Conservation (phyloP, 2,113 vertebrate species). For the Lagopus leucura region DNA sequence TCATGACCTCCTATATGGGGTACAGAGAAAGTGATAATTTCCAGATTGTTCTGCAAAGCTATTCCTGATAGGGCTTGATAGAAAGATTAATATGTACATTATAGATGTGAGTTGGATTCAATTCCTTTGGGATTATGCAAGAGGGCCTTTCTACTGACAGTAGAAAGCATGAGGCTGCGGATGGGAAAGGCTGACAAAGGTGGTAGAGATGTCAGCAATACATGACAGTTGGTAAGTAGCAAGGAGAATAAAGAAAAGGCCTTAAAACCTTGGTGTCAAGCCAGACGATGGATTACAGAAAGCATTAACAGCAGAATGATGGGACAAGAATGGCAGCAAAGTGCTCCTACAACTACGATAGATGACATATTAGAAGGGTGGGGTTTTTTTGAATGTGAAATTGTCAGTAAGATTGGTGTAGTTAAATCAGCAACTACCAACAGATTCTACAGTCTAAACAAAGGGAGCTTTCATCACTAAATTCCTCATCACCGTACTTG, state of each 20-base stretch:
- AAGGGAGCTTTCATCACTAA: neutral
- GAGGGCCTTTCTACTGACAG: neutral
- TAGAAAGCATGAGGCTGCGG: neutral
- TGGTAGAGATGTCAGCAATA: constrained; percentile 2
- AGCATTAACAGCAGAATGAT: constrained; percentile 12
- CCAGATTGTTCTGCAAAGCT: neutral
- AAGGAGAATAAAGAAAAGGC: neutral
- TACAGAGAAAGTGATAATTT: neutral
- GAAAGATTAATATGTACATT: neutral
- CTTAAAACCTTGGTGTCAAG: neutral
- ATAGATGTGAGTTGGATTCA: neutral
- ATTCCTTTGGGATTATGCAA: constrained; percentile 2
- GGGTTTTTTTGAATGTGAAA: neutral
- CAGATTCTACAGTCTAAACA: neutral
- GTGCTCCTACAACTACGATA: neutral
- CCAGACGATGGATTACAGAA: constrained; percentile 29
- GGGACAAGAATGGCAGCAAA: neutral
- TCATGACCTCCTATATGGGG: neutral
- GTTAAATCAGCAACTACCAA: neutral
- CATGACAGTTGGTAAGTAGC: neutral
- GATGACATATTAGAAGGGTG: neutral
- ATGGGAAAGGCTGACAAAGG: neutral
- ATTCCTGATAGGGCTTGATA: neutral
- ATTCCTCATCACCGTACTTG: neutral
- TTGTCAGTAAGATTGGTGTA: neutral